Conservation (phyloP, 1,140 invertebrate species). For the Drosophila cardini region DNA sequence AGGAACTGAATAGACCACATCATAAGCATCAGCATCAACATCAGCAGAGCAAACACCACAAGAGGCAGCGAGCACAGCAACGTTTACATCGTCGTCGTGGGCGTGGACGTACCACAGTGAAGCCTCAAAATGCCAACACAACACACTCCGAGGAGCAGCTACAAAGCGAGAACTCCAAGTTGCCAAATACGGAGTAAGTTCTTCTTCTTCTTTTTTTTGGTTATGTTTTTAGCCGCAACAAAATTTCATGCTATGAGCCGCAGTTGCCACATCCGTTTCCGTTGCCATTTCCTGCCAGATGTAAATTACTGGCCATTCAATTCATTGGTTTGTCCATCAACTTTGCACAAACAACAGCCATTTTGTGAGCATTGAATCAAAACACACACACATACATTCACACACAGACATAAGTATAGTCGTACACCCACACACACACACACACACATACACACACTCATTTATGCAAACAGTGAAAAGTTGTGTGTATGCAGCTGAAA, state of each 20-base stretch:
- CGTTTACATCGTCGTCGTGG: constrained; percentile 48
- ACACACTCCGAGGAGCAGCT: constrained; percentile 41
- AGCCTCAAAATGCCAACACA: constrained; percentile 36
- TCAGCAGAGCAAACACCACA: constrained; percentile 43
- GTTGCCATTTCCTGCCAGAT: constrained; percentile 70
- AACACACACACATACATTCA: constrained; percentile 23
- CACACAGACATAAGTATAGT: constrained; percentile 19
- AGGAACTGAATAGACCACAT: constrained; percentile 72
- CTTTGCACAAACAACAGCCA: constrained; percentile 66
- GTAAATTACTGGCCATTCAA: constrained; percentile 78
- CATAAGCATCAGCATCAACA: constrained; percentile 44
- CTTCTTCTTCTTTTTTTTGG: not conserved
- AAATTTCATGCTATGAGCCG: not conserved
- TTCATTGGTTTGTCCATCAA: constrained; percentile 58
- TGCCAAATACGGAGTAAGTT: constrained; percentile 70
- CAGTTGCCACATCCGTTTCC: constrained; percentile 66
- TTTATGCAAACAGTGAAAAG: constrained; percentile 10
- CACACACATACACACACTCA: constrained; percentile 11
- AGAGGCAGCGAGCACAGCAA: constrained; percentile 49
- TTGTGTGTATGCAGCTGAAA: constrained; percentile 58
- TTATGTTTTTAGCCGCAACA: not conserved
- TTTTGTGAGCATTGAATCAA: constrained; percentile 49
- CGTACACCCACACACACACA: constrained; percentile 19
- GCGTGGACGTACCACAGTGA: constrained; percentile 33
- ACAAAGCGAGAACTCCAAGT: constrained; percentile 13